Base-by-base conservation (phyloP, 2,888 invertebrate species). In the Gastracanthus pulcherrimus region DNA sequence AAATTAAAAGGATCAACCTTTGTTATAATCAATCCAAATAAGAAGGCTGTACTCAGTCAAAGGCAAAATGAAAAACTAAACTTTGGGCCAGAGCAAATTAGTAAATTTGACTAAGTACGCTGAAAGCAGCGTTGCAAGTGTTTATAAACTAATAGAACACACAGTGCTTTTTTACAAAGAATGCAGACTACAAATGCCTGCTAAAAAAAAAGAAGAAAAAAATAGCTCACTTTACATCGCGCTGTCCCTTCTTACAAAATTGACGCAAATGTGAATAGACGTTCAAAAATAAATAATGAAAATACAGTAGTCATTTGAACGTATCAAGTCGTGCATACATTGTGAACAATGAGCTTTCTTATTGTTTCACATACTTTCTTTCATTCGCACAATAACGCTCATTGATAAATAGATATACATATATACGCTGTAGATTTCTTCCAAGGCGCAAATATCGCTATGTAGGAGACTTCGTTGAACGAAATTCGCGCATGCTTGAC, bases 111-210 rank as follows among this genome's bases (percentile, higher is more conserved):
- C 82, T 86, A 85, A 85, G 80, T 85, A 84, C 84, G 84, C 85
- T 77, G 66, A 80, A 86, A 86, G 60, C 82, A 84, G 85, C 86
- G 85, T 86, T 76, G 81, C 78, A 84, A 87, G 87, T 87, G 29
- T 74, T 62, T 80, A 76, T 26, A 67, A 87, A 86, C 86, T 87
- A 86, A 87, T 87, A 86, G 87, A 88, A 88, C 89, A 87, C 87
- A 86, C 86, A 85, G 87, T 87, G 87, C 86, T 88, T 86, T 83
- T 48, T 69, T 60, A 16, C 45, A 26, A 72, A 29, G 34, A 23
- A 74, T 23, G 36, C 41, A 55, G 51, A 45, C 31, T n/a, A 16
- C n/a, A 7, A 34, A 62, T 31, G 41, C 26, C 29, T 45, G 41
- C n/a, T 26, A 41, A 29, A 34, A 13, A 48, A 69, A 69, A 29